These are phyloP conservation scores for Otus sunia DNA, from an alignment of 2,113 vertebrate genomes.

Conservation along the genomic window DNA sequence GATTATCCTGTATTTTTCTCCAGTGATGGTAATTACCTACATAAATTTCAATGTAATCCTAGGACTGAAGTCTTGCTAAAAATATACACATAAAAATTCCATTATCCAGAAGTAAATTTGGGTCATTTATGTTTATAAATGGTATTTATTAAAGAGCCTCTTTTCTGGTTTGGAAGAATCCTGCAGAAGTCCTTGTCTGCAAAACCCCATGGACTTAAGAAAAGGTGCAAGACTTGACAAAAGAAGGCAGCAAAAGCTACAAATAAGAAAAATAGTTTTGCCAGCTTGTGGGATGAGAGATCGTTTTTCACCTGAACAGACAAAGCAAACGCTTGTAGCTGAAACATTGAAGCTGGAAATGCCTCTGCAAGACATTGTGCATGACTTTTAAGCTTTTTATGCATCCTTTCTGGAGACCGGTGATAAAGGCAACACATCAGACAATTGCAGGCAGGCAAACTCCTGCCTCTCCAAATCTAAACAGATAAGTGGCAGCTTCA, in stretches of 20 bases:
- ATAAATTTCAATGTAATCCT: slow-evolving; percentile 44
- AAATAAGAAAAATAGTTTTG: neutral
- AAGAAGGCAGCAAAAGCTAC: neutral
- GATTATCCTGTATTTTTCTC: slow-evolving; percentile 19
- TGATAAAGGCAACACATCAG: neutral
- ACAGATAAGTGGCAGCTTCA: neutral
- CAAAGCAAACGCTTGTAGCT: neutral
- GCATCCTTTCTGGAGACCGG: neutral
- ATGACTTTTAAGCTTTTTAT: neutral
- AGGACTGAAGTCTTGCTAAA: slow-evolving; percentile 11
- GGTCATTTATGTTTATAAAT: neutral
- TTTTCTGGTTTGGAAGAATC: neutral
- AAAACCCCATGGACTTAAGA: neutral
- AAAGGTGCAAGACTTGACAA: neutral
- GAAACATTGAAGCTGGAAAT: neutral
- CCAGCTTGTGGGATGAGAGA: neutral
- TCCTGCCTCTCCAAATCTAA: neutral
- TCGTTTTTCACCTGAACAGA: slow-evolving; percentile 19
- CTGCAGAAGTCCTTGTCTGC: neutral
- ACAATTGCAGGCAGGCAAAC: neutral
- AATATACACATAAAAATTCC: neutral
- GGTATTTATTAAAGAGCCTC: neutral
- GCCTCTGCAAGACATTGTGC: neutral
- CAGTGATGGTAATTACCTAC: slow-evolving; percentile 58
- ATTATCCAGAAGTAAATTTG: slow-evolving; percentile 27